Conservation (phyloP, 2,888 invertebrate species). For the Cephus spinipes region DNA sequence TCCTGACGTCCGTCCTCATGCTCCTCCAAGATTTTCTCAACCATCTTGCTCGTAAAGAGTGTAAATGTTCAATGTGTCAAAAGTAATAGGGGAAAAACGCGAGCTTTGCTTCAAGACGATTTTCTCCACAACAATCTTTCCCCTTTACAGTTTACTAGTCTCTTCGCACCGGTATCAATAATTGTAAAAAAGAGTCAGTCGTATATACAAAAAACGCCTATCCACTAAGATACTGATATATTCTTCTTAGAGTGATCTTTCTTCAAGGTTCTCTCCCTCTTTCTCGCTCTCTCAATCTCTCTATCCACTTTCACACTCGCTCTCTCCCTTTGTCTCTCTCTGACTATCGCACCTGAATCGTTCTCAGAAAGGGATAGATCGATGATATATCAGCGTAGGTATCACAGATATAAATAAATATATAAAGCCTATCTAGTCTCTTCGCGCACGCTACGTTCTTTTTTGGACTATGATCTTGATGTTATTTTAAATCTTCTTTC, state of each 20-base stretch:
- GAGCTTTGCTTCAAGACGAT: background rate
- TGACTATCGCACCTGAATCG: slow-evolving; percentile 10
- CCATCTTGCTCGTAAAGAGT: slow-evolving; percentile 67
- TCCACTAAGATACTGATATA: slow-evolving; percentile 55
- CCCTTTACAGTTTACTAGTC: slow-evolving; percentile 12
- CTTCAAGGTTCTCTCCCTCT: slow-evolving; percentile 5
- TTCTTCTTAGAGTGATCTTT: slow-evolving; percentile 15
- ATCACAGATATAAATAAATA: slow-evolving; percentile 67
- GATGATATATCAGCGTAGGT: slow-evolving; percentile 58
- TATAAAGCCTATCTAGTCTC: slow-evolving; percentile 60
- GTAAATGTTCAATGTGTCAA: background rate
- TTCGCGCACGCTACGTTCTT: slow-evolving; percentile 21
- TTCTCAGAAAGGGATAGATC: slow-evolving; percentile 30
- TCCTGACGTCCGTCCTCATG: slow-evolving; percentile 68
- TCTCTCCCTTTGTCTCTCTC: slow-evolving; percentile 24
- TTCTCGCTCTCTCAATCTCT: slow-evolving; percentile 19
- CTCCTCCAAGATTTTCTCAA: slow-evolving; percentile 77
- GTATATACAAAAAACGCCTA: slow-evolving; percentile 65
- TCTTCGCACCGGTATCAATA: slow-evolving; percentile 54
- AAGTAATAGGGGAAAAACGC: background rate
- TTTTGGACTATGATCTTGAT: slow-evolving; percentile 13
- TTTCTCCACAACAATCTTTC: background rate
- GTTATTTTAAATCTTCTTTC: slow-evolving; percentile 43
- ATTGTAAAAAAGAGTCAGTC: slow-evolving; percentile 66
- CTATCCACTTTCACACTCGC: slow-evolving; percentile 4